Percentiles rank a stretch among this genome's conserved stretches.
Evolutionary conservation across 2,113 vertebrate genomes (phyloP).

Genomic region (cat (Felis catus)): DNA sequence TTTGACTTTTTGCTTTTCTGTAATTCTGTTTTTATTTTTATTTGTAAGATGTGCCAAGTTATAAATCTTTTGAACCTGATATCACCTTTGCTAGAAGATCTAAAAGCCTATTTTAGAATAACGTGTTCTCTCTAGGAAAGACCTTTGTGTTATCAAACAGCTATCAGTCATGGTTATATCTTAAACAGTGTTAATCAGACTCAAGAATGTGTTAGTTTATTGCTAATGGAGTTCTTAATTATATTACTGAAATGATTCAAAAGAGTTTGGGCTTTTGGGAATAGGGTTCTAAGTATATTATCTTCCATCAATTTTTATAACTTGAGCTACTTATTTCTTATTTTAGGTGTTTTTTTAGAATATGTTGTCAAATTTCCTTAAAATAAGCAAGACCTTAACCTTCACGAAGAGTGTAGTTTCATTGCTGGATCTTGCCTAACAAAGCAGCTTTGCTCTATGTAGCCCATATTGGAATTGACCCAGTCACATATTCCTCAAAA

Average conservation of each 20-base stretch:
- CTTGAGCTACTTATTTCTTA: conserved; percentile 17
- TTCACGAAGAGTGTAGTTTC: not conserved
- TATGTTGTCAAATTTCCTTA: conserved; percentile 39
- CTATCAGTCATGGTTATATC: conserved; percentile 4
- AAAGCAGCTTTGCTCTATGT: not conserved
- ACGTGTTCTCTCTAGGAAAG: conserved; percentile 27
- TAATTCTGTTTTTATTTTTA: conserved; percentile 15
- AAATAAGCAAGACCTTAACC: not conserved
- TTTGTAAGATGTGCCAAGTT: not conserved
- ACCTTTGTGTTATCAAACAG: not conserved
- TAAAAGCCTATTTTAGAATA: conserved; percentile 17
- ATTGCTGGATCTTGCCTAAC: not conserved
- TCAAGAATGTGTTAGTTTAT: conserved; percentile 58
- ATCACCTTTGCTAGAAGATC: not conserved
- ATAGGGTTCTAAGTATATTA: conserved; percentile 4
- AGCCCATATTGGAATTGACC: not conserved
- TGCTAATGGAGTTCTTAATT: conserved; percentile 43
- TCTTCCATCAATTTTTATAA: not conserved
- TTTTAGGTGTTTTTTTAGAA: conserved; percentile 23
- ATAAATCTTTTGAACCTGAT: conserved; percentile 7
- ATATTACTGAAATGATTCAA: conserved; percentile 51
- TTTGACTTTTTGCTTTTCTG: conserved; percentile 10
- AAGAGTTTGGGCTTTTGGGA: conserved; percentile 20
- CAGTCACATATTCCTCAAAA: not conserved
- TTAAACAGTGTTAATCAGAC: not conserved